A percentile compares a stretch with the other conserved stretches of the same genome.
phyloP scores from a whole-genome alignment of 2,113 vertebrate species.

The Girardinichthys multiradiatus region DNA sequence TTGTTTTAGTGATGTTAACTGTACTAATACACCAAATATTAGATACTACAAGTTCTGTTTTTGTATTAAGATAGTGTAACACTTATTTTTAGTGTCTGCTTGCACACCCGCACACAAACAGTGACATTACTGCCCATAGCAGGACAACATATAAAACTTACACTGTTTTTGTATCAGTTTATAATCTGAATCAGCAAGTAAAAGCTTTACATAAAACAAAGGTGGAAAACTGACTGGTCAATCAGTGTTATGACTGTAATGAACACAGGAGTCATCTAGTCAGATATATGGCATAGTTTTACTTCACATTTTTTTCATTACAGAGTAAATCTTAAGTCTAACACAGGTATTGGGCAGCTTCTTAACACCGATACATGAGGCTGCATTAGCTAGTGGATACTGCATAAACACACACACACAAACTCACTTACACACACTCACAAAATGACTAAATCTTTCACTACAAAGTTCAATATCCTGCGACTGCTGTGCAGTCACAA shows the following conservation, averaged over 20 bases:
- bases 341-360: slow-evolving; percentile 83
- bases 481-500: slow-evolving; percentile 56
- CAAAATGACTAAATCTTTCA: slow-evolving; percentile 69
- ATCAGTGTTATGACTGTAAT: not conserved
- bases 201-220: no score
- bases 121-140: no score
- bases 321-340: slow-evolving; percentile 83
- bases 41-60: no score
- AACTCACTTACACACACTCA: slow-evolving; percentile 60
- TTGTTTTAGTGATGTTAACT: no score
- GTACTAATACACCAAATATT: no score
- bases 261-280: slow-evolving; percentile 37
- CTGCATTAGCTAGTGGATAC: slow-evolving; percentile 82
- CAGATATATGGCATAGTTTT: slow-evolving; percentile 84
- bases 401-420: slow-evolving; percentile 64
- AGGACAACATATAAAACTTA: no score
- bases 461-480: slow-evolving; percentile 69
- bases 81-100: no score
- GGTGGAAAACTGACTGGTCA: not conserved
- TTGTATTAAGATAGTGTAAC: no score
- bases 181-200: not conserved
- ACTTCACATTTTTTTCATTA: slow-evolving; percentile 85
- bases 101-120: no score
- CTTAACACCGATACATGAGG: slow-evolving; percentile 82
- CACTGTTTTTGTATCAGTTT: no score